Conservation (phyloP, 2,888 invertebrate genomes). For the Magallana nippona region DNA sequence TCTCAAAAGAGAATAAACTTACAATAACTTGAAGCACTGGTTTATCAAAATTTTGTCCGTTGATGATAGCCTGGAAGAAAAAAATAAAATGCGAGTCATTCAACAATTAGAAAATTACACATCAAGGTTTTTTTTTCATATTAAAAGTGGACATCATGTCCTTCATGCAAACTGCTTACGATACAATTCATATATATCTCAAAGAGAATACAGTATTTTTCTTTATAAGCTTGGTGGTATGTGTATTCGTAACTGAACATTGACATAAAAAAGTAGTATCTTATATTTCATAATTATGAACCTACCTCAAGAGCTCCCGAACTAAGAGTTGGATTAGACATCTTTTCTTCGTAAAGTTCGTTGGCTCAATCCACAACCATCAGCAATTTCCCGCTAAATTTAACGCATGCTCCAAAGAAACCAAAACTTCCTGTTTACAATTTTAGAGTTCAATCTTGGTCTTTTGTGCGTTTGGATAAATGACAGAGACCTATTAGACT, state of each 20-base stretch:
- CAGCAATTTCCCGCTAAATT: constrained; percentile 53
- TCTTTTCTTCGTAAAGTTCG: neutral
- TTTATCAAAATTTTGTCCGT: constrained; percentile 86
- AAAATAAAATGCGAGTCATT: neutral
- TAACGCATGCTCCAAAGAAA: constrained; percentile 48
- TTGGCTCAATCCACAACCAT: constrained; percentile 40
- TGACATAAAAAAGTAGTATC: too few species aligned
- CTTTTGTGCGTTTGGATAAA: neutral
- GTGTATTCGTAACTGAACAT: too few species aligned
- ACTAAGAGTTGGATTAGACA: constrained; percentile 50
- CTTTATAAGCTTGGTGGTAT: too few species aligned
- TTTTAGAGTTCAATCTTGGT: neutral
- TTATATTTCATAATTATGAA: neutral
- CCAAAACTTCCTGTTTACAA: constrained; percentile 44
- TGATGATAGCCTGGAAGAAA: constrained; percentile 83
- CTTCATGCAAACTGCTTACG: too few species aligned
- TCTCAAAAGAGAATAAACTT: too few species aligned
- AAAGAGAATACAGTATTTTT: too few species aligned
- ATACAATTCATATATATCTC: too few species aligned
- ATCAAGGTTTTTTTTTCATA: too few species aligned
- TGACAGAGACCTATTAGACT: too few species aligned
- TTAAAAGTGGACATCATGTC: too few species aligned
- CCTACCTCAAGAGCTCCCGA: constrained; percentile 64
- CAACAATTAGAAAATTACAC: too few species aligned
- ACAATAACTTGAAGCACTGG: constrained; percentile 90